Conservation (phyloP, 2,113 vertebrate genomes). For the Hucho hucho region DNA sequence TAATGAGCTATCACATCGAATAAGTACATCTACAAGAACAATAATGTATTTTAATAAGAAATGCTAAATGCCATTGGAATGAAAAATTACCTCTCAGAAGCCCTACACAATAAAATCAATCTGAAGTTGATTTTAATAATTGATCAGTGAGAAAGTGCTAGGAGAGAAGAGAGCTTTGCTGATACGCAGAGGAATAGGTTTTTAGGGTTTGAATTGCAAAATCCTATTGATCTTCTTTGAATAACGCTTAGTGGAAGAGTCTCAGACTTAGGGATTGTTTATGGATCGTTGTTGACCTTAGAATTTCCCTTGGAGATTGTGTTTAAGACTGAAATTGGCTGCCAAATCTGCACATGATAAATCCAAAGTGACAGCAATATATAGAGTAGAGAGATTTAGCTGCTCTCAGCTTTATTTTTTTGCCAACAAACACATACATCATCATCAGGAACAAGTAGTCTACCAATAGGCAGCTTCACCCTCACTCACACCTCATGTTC, state of each 20-base stretch:
- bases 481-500: slow-evolving; percentile 15
- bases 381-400: slow-evolving; percentile 56
- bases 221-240: slow-evolving; percentile 69
- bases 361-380: slow-evolving; percentile 59
- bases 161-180: slow-evolving; percentile 65
- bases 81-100: slow-evolving; percentile 78
- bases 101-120: slow-evolving; percentile 74
- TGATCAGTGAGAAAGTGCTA: slow-evolving; percentile 70
- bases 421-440: slow-evolving; percentile 47
- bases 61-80: slow-evolving; percentile 77
- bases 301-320: slow-evolving; percentile 58
- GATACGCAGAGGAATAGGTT: slow-evolving; percentile 70
- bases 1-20: slow-evolving; percentile 79
- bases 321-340: slow-evolving; percentile 64
- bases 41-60: slow-evolving; percentile 83
- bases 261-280: slow-evolving; percentile 67
- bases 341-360: slow-evolving; percentile 59
- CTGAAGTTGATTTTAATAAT: slow-evolving; percentile 81
- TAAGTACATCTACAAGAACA: slow-evolving; percentile 80
- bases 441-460: slow-evolving; percentile 37
- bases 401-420: slow-evolving; percentile 34
- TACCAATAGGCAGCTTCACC: slow-evolving; percentile 28
- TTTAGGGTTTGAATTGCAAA: slow-evolving; percentile 65
- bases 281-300: slow-evolving; percentile 67
- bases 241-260: slow-evolving; percentile 65